These are phyloP conservation scores for Trissonchulus sp. DNA, from an alignment of 2,888 invertebrate genomes.

Conservation along the genomic window DNA sequence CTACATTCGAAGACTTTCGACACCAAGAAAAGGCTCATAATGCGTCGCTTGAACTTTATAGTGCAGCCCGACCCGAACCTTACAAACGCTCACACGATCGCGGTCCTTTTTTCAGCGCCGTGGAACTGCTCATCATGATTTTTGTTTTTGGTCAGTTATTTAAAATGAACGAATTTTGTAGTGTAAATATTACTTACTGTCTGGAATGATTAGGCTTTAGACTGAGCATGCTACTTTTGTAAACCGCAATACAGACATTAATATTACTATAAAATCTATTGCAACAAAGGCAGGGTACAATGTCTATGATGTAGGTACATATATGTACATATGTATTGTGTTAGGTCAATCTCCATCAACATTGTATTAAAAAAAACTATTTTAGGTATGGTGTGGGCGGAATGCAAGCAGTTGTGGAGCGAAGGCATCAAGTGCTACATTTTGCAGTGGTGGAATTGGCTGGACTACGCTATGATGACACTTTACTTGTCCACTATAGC, in stretches of 20 bases:
- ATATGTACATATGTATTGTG: no score
- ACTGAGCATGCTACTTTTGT: no score
- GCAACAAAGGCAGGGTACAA: no score
- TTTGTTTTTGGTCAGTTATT: slow-evolving; percentile 57
- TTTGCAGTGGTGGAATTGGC: slow-evolving; percentile 61
- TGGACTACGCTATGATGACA: slow-evolving; percentile 60
- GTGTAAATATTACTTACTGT: no score
- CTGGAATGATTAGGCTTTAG: no score
- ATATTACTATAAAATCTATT: no score
- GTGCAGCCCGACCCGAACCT: slow-evolving; percentile 37
- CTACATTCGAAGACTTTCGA: slow-evolving; percentile 49
- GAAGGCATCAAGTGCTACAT: slow-evolving; percentile 59
- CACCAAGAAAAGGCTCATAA: slow-evolving; percentile 22
- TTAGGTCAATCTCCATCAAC: no score
- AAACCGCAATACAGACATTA: no score
- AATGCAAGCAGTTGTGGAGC: slow-evolving; percentile 60
- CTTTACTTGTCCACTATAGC: slow-evolving; percentile 59
- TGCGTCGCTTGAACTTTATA: no score
- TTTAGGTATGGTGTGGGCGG: slow-evolving; percentile 59
- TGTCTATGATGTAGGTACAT: no score
- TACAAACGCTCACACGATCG: slow-evolving; percentile 50
- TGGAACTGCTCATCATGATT: slow-evolving; percentile 58
- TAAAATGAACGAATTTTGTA: no score
- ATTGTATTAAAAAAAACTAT: no score
- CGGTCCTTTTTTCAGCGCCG: slow-evolving; percentile 57